phyloP scores from a whole-genome alignment of 2,797 vertebrate species.

The Oryzias sinensis region DNA sequence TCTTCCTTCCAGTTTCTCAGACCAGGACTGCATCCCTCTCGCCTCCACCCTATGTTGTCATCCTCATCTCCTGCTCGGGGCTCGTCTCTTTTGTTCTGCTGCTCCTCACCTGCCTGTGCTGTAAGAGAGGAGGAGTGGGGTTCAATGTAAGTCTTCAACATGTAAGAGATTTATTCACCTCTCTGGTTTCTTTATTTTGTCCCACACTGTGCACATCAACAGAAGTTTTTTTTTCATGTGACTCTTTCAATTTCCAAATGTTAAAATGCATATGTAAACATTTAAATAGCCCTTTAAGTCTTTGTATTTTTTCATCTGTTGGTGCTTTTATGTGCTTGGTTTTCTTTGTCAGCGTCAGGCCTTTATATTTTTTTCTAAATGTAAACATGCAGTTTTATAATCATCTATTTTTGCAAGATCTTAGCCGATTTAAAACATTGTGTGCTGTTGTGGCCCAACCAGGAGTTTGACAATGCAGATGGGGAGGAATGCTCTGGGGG shows the following conservation, averaged over 20 bases:
- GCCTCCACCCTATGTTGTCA: slow-evolving; percentile 90
- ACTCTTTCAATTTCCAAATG: no score
- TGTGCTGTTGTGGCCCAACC: slow-evolving; percentile 22
- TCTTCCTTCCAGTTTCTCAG: slow-evolving; percentile 73
- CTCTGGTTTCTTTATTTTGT: slow-evolving; percentile 36
- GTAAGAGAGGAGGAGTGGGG: slow-evolving; percentile 89
- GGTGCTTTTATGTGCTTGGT: slow-evolving; percentile 2
- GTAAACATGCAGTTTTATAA: no score
- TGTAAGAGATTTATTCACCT: slow-evolving; percentile 68
- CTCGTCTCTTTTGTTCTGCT: slow-evolving; percentile 91
- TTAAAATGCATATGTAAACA: no score
- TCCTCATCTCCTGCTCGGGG: slow-evolving; percentile 92
- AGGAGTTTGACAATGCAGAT: slow-evolving; percentile 93
- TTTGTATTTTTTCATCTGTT: no score
- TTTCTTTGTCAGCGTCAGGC: slow-evolving; percentile 23
- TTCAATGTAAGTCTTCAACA: slow-evolving; percentile 89
- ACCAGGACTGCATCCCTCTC: slow-evolving; percentile 81
- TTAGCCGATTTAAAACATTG: neutral
- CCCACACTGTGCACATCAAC: slow-evolving; percentile 24
- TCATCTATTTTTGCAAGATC: no score
- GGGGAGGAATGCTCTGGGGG: slow-evolving; percentile 89
- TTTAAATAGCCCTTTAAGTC: no score
- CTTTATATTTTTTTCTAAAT: no score
- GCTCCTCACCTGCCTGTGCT: slow-evolving; percentile 93
- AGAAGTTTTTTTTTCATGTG: slow-evolving; percentile 2